These are phyloP conservation scores for Eugnorisma glareosa DNA, from an alignment of 2,888 invertebrate genomes.

Conservation along the genomic window DNA sequence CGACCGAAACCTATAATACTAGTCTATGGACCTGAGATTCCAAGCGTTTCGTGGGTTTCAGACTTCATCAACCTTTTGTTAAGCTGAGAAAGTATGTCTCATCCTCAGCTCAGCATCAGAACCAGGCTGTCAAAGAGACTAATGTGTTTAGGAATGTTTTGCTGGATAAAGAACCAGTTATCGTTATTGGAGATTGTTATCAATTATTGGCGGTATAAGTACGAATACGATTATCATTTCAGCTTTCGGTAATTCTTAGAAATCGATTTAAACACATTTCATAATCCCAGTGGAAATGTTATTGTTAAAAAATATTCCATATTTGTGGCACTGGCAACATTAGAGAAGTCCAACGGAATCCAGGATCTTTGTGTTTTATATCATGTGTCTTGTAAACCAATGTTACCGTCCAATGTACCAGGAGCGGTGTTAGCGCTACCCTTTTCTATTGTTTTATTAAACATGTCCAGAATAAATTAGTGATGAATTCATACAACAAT, in stretches of 20 bases:
- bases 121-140: neutral
- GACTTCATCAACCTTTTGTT: neutral
- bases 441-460: conserved; percentile 26
- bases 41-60: too few species aligned
- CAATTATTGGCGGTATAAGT: conserved; percentile 14
- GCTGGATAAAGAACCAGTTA: conserved; percentile 1
- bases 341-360: neutral
- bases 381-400: neutral
- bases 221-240: neutral
- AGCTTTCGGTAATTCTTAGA: conserved; percentile 11
- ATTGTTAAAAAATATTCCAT: neutral
- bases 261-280: neutral
- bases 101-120: neutral
- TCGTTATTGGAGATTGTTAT: conserved; percentile 23
- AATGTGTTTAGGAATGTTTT: conserved; percentile 2
- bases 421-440: conserved; percentile 11
- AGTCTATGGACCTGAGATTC: neutral
- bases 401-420: neutral
- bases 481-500: conserved; percentile 20
- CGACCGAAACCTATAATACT: neutral
- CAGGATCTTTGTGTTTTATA: neutral
- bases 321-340: conserved; percentile 1
- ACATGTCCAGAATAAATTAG: conserved; percentile 50
- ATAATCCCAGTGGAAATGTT: conserved; percentile 9
- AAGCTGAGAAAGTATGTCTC: neutral